phyloP scores from a whole-genome alignment of 2,888 invertebrate genomes.

The Terebella lapidaria region DNA sequence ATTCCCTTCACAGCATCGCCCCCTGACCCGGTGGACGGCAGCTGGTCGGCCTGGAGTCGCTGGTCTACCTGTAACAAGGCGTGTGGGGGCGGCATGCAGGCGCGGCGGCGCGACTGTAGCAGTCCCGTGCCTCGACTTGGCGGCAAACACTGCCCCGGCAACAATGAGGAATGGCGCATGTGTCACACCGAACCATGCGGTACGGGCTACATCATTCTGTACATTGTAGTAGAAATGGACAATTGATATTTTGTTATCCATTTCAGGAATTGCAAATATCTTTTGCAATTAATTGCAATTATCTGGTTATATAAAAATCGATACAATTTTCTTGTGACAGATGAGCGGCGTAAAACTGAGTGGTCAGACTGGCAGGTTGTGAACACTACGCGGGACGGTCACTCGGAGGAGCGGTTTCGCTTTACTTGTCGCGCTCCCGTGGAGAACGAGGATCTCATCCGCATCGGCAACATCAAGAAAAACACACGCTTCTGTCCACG shows the following conservation, averaged over 20 bases:
- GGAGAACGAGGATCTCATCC: background rate
- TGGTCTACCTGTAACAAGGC: constrained; percentile 66
- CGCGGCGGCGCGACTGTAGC: constrained; percentile 56
- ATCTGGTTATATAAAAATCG: no score
- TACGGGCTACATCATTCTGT: background rate
- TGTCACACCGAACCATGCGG: constrained; percentile 61
- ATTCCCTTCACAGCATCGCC: no score
- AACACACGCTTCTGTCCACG: background rate
- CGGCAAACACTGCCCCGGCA: constrained; percentile 66
- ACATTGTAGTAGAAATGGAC: background rate
- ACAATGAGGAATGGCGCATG: constrained; percentile 66
- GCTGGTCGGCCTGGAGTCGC: constrained; percentile 62
- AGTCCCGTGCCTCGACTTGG: constrained; percentile 34
- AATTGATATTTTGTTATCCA: background rate
- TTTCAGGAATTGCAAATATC: no score
- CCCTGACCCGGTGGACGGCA: constrained; percentile 57
- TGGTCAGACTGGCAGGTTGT: background rate
- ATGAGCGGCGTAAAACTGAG: background rate
- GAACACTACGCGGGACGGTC: background rate
- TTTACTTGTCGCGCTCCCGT: background rate
- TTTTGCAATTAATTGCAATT: no score
- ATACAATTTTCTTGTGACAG: background rate
- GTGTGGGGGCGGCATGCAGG: constrained; percentile 70
- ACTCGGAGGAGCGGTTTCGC: background rate
- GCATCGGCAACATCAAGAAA: background rate